These are phyloP conservation scores for Chitala chitala DNA, from an alignment of 2,113 vertebrate genomes.

Conservation along the genomic window DNA sequence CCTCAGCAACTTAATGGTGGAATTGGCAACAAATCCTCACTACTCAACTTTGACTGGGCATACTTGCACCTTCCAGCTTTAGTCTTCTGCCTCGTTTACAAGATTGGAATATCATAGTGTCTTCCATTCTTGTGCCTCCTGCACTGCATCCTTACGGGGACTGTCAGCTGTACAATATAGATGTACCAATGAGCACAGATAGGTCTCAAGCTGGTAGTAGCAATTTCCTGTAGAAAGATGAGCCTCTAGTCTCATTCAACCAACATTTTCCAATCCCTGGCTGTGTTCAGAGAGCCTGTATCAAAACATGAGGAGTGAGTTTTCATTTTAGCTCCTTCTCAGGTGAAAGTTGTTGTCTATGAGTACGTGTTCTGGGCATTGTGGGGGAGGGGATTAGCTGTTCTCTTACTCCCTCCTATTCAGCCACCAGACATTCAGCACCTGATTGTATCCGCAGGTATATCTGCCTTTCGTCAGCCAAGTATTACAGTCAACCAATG, in stretches of 20 bases:
- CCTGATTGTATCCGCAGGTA: neutral
- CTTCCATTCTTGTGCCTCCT: constrained; percentile 1
- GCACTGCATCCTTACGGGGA: neutral
- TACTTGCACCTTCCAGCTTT: neutral
- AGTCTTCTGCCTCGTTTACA: neutral
- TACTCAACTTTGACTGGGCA: neutral
- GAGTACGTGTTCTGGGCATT: too few relatives aligned
- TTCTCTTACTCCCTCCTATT: neutral
- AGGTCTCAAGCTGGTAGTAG: neutral
- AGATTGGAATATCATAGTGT: neutral
- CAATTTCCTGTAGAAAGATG: neutral
- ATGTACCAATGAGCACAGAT: neutral
- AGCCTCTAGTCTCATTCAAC: constrained; percentile 6
- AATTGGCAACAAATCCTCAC: neutral
- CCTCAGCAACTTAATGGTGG: too few relatives aligned
- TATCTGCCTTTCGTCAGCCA: neutral
- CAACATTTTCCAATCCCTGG: neutral
- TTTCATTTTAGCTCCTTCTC: neutral
- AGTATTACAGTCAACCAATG: constrained; percentile 11
- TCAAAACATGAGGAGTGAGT: neutral
- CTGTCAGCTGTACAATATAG: neutral
- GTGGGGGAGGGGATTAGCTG: neutral
- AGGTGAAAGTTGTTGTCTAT: neutral
- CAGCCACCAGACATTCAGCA: neutral
- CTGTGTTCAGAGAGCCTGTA: neutral